Evolutionary conservation across 1,140 invertebrate species (phyloP).

Genomic region (Pseudomyrmex sp.): DNA sequence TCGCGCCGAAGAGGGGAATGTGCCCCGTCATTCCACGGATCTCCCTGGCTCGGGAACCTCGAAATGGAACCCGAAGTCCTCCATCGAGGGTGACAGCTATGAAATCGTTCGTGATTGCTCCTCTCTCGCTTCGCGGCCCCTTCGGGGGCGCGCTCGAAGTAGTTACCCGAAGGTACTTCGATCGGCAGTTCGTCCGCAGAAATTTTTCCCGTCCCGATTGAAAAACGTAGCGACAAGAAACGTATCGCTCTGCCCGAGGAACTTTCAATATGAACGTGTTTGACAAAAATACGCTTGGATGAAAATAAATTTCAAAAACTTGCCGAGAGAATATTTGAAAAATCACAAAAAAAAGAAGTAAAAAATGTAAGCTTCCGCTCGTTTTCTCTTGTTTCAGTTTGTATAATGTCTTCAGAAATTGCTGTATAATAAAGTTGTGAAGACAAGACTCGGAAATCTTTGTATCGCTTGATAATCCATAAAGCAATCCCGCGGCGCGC

Average conservation of each 20-base stretch:
- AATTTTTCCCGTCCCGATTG: constrained; percentile 29
- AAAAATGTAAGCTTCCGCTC: too few relatives aligned
- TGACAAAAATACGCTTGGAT: neutral
- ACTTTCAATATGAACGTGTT: neutral
- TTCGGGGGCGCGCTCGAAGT: constrained; percentile 6
- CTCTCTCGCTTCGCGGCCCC: constrained; percentile 64
- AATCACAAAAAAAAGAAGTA: too few relatives aligned
- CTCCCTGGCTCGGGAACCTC: constrained; percentile 69
- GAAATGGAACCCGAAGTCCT: constrained; percentile 68
- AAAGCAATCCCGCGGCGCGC: neutral
- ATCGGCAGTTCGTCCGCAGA: constrained; percentile 8
- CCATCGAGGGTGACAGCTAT: constrained; percentile 75
- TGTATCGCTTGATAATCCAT: neutral
- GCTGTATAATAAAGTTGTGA: neutral
- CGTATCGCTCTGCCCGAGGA: constrained; percentile 2
- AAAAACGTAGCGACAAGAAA: constrained; percentile 33
- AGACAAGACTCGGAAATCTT: neutral
- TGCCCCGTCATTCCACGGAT: constrained; percentile 74
- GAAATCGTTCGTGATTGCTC: constrained; percentile 77
- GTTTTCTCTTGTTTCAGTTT: neutral
- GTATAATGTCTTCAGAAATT: neutral
- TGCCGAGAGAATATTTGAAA: too few relatives aligned
- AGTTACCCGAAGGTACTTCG: constrained; percentile 14
- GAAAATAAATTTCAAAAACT: too few relatives aligned
- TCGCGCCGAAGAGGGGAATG: constrained; percentile 69